Base-by-base conservation (phyloP, 2,797 vertebrate genomes). In the Pempheris klunzingeri region DNA sequence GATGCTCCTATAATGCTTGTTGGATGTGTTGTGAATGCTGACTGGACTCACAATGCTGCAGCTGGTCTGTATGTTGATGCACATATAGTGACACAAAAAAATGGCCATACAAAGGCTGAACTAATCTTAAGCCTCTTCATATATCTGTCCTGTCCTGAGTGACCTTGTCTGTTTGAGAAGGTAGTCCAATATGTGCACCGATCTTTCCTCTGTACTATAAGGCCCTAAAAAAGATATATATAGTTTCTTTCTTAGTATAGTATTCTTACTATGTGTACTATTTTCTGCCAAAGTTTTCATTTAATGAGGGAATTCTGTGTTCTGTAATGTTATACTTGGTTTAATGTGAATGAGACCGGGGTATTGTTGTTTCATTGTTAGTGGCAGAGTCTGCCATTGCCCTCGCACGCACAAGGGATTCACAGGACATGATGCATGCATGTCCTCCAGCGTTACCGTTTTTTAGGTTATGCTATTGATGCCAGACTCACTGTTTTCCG, bases 21-120 rank as follows among this genome's bases (percentile, higher is more conserved):
- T 34, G 26, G n/a, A 41, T 63, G 70, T 74, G 54, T 34, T 53
- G 12, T 53, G 57, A 75, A 78, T 67, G 30, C 61, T 47, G 72
- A 73, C 52, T 22, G 58, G 24, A 38, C 28, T 52, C 12, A 7
- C 41, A 47, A 22, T 11, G 24, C 30, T 47, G 41, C 43, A 17
- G 26, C 49, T 71, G 58, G 20, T 68, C 55, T 66, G 39, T 64
- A 30, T 50, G 7, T 64, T 57, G 49, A 61, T 44, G 66, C 54
- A 55, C 54, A 55, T 28, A 57, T 12, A 17, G 26, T 26, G 55
- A 17, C 47, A 41, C 4, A 22, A 22, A 36, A 43, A 65, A 60
- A 64, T 18, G 3, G 5, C 26, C 39, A 24, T 39, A 66, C 60
- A 78, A 52, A 39, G 39, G 18, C 9, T 28, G 71, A 79, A 62